Base-by-base conservation (phyloP, 2,113 vertebrate species). In the Protobothrops mucrosquamatus region DNA sequence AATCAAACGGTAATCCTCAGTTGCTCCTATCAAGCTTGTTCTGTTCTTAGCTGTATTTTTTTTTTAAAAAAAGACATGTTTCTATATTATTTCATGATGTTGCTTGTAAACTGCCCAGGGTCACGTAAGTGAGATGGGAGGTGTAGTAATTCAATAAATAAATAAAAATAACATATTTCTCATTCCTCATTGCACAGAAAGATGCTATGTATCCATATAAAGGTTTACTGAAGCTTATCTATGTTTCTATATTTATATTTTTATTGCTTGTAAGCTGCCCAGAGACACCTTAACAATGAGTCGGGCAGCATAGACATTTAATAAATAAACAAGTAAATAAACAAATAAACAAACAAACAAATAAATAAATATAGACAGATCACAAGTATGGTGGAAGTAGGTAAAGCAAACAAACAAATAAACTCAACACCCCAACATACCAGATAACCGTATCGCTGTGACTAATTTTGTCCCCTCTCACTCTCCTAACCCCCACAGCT, bases 131-230 rank as follows among this genome's bases (percentile, higher is more conserved):
- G 61, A 64, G 11, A 64, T 5, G 26, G 10, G 3, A 1, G 4
- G 4, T 64, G 61, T 5, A n/a, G 61, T n/a, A 64, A 64, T 29
- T 64, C n/a, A 64, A 14, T 14, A 29, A 29, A n/a, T 64, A 0
- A 3, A 12, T 64, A 3, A 0, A 0, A 2, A 59, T 24, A 22
- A 11, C 5, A 4, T 23, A 48, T 12, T 26, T 85, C 8, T 39
- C 56, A 90, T 34, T 23, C 11, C 48, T 56, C 69, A 88, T 48
- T 12, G n/a, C 3, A 56, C 29, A 85, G 46, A n/a, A 0, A 3
- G 59, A 64, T 51, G 18, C 14, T 10, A 20, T 69, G 34, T 43
- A 89, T 18, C 22, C 9, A 48, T 29, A 20, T 7, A 39, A 87
- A 24, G 26, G 54, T 51, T 48, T 64, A 48, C 39, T 7, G 64